Percentiles rank a stretch among this genome's conserved stretches.
Conservation (phyloP, 2,113 vertebrate species). For the Leucosticte australis region DNA sequence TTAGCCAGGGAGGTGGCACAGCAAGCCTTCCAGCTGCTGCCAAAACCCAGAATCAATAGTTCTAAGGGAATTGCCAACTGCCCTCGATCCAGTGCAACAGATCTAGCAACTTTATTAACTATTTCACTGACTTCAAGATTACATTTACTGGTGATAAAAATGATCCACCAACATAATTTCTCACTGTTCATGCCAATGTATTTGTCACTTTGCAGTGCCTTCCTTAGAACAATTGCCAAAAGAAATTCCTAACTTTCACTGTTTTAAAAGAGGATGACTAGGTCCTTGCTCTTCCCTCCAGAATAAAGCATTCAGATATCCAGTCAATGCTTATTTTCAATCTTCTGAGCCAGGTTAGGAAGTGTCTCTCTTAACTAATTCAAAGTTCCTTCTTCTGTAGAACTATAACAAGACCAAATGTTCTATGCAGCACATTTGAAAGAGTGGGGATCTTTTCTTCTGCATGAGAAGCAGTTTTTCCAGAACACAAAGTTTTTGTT, state of each 20-base stretch:
- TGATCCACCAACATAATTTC: background rate
- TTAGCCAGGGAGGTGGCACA: background rate
- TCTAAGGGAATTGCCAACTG: background rate
- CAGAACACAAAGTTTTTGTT: background rate
- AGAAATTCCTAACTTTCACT: background rate
- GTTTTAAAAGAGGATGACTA: background rate
- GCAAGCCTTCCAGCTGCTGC: background rate
- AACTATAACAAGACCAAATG: background rate
- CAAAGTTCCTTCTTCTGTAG: background rate
- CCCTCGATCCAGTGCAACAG: accelerated
- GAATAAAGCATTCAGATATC: background rate
- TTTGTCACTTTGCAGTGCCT: background rate
- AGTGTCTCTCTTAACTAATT: background rate
- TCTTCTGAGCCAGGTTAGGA: background rate
- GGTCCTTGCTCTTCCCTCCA: background rate
- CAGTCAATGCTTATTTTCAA: background rate
- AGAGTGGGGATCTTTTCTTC: background rate
- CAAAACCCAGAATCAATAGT: background rate
- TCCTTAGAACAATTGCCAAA: background rate
- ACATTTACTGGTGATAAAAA: background rate
- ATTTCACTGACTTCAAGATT: background rate
- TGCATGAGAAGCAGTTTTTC: background rate
- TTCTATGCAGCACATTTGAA: background rate
- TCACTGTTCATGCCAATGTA: background rate
- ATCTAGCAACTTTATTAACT: background rate